Evolutionary conservation across 2,797 vertebrate species (phyloP), one percentile per base, ranked within the genome.

Genomic region (Rhynchonycteris naso): DNA sequence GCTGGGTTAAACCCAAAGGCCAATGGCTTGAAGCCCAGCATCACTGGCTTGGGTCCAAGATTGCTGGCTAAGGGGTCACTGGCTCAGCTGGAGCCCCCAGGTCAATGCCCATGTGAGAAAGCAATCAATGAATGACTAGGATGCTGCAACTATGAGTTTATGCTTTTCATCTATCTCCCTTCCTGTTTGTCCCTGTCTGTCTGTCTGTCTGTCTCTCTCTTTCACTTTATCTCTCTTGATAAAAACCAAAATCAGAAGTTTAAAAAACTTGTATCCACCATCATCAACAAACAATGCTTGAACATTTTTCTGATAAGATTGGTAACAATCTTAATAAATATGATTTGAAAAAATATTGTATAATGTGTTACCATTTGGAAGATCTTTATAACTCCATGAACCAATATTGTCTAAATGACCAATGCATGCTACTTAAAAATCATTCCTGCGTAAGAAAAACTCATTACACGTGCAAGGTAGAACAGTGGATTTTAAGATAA

Each of bases 191-290:
- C 43, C 43, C 8, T 5, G 43, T 43, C 43, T 43, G 43, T 43
- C 43, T 43, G 43, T 43, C 43, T 43, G 3, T 43, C 43, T 43
- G 3, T 43, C 5, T 43, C 43, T 43, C 43, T 43, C 43, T 43
- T 7, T 43, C 43, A 43, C 43, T 43, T 5, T 43, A 43, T 43
- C 43, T 43, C 43, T 43, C 43, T 43, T 43, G 43, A 81, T 30
- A 78, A 86, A 61, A 90, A 35, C 80, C 69, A 82, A 80, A 90
- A 58, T 75, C 24, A 95, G 13, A 86, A 50, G 80, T 93, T 97
- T 88, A 43, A n/a, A 68, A 84, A 75, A 80, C 24, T 28, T 92
- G 2, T 56, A 28, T 82, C 33, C 4, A 26, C 33, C n/a, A 35
- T 61, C 71, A 65, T 52, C 16, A 82, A 15, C 54, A 88, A 82